Percentiles rank a stretch among this genome's conserved stretches.
Conservation (phyloP, 2,797 vertebrate genomes). For the Triplophysa yarkandensis region DNA sequence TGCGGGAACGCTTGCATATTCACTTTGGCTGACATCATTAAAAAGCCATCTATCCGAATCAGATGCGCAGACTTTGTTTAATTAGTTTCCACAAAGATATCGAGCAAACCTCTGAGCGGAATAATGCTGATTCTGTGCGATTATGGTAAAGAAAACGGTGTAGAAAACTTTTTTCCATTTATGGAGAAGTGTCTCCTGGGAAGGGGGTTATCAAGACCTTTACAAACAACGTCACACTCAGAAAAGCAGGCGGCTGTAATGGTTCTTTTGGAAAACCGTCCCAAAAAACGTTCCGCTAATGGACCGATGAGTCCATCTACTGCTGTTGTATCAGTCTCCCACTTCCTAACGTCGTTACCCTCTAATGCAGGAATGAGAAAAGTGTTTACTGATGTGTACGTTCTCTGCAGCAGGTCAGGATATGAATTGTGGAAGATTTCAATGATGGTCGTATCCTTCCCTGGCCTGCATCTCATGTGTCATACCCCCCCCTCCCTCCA, state of each 20-base stretch:
- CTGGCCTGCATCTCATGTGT: conserved; percentile 76
- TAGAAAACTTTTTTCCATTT: conserved; percentile 54
- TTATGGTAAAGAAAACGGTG: conserved; percentile 61
- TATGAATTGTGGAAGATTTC: conserved; percentile 45
- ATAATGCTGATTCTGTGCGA: conserved; percentile 72
- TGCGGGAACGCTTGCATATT: conserved; percentile 74
- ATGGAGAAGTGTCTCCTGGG: conserved; percentile 54
- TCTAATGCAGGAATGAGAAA: conserved; percentile 42
- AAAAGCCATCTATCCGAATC: conserved; percentile 76
- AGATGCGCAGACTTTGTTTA: conserved; percentile 66
- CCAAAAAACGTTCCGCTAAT: conserved; percentile 18
- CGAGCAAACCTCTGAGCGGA: conserved; percentile 63
- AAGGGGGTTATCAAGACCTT: conserved; percentile 27
- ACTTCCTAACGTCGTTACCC: conserved; percentile 28
- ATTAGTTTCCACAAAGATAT: conserved; percentile 81
- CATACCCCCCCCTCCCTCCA: conserved; percentile 75
- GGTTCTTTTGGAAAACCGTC: conserved; percentile 31
- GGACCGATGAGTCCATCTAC: conserved; percentile 14
- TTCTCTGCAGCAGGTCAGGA: conserved; percentile 23
- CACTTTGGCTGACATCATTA: conserved; percentile 75
- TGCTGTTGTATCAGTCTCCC: background rate
- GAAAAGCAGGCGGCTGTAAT: background rate
- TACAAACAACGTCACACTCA: background rate
- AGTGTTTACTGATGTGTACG: conserved; percentile 40
- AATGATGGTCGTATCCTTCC: conserved; percentile 61